These are phyloP conservation scores for Theretra japonica DNA, from an alignment of 2,888 invertebrate genomes.

Conservation along the genomic window DNA sequence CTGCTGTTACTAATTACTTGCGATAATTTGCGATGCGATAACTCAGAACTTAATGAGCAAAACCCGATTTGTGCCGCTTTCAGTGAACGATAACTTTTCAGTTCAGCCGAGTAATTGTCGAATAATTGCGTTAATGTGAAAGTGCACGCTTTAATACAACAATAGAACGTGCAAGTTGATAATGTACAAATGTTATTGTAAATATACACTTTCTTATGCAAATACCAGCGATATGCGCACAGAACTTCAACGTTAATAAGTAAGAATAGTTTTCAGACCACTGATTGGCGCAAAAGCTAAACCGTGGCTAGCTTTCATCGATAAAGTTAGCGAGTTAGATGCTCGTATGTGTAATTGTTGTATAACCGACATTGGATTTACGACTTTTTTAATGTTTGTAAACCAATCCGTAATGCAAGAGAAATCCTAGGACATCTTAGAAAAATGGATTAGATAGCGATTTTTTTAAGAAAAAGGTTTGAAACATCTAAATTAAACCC, in stretches of 20 bases:
- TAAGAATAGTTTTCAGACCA: too few relatives aligned
- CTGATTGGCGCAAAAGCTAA: too few relatives aligned
- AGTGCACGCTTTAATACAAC: slow-evolving; percentile 80
- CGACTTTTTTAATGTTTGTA: too few relatives aligned
- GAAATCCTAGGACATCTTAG: too few relatives aligned
- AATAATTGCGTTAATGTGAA: slow-evolving; percentile 83
- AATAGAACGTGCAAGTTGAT: slow-evolving; percentile 73
- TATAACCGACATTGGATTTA: too few relatives aligned
- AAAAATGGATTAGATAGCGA: too few relatives aligned
- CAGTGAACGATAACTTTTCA: slow-evolving; percentile 64
- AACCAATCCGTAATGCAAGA: too few relatives aligned
- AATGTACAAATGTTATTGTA: slow-evolving; percentile 53
- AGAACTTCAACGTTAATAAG: background rate
- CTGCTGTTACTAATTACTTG: slow-evolving; percentile 35
- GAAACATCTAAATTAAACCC: background rate
- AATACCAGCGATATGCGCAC: slow-evolving; percentile 23
- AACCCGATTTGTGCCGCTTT: slow-evolving; percentile 70
- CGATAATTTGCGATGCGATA: slow-evolving; percentile 75
- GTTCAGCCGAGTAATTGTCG: slow-evolving; percentile 78
- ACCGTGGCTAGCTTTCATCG: too few relatives aligned
- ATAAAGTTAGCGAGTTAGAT: too few relatives aligned
- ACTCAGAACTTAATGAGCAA: slow-evolving; percentile 69
- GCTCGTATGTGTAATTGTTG: too few relatives aligned
- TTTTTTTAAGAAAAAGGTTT: background rate
- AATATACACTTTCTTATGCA: slow-evolving; percentile 39